A percentile compares a stretch with the other conserved stretches of the same genome.
phyloP scores from a whole-genome alignment of 2,113 vertebrate species.

The Mormoops blainvillei region DNA sequence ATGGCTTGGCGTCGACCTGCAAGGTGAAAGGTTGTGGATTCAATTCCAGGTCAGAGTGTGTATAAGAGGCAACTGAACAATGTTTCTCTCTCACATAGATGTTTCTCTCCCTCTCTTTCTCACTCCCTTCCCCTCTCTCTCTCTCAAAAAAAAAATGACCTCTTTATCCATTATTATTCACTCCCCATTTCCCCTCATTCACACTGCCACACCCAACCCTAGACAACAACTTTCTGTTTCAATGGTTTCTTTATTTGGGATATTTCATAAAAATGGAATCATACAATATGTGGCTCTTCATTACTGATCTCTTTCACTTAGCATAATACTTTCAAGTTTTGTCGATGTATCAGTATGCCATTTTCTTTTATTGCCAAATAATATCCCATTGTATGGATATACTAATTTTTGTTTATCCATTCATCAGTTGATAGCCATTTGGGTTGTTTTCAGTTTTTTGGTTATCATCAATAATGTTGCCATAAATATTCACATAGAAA shows the following conservation, averaged over 20 bases:
- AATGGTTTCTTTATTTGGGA: neutral
- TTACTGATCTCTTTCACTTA: neutral
- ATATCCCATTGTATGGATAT: neutral
- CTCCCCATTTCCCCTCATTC: neutral
- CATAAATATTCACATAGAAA: neutral
- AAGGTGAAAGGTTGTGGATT: too few species aligned
- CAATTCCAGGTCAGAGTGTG: too few species aligned
- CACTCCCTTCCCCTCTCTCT: too few species aligned
- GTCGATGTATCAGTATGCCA: neutral
- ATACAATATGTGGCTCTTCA: neutral
- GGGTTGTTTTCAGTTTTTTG: neutral
- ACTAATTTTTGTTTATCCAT: neutral
- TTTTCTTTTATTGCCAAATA: neutral
- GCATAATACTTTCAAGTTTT: neutral
- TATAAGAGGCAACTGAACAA: too few species aligned
- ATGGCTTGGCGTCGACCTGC: too few species aligned
- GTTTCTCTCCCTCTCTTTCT: too few species aligned
- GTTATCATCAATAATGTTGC: neutral
- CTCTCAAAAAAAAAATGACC: neutral
- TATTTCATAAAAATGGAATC: neutral
- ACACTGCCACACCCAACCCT: neutral
- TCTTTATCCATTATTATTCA: neutral
- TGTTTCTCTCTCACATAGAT: too few species aligned
- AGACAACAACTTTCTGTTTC: neutral
- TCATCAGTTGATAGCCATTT: neutral